Conservation (phyloP, 1,140 invertebrate species). For the Wasmannia auropunctata region DNA sequence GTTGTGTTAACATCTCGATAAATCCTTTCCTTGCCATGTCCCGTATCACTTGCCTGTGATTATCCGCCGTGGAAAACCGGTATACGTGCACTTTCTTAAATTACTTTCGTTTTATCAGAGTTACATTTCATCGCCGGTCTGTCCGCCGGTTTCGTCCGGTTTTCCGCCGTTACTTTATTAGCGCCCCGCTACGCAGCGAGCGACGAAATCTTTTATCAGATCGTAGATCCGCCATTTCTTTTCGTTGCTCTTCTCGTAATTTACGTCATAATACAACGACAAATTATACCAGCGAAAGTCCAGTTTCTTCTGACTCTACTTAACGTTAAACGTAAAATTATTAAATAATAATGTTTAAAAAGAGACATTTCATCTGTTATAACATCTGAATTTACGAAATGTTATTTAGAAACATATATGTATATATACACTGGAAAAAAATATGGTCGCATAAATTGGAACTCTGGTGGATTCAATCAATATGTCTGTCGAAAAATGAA, state of each 20-base stretch:
- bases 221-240: neutral
- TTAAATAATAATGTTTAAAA: neutral
- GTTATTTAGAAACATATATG: neutral
- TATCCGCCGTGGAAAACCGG: slow-evolving; percentile 40
- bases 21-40: slow-evolving; percentile 32
- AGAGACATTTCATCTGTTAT: neutral
- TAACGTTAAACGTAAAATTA: no score
- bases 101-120: slow-evolving; percentile 55
- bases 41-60: slow-evolving; percentile 41
- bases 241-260: neutral
- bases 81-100: slow-evolving; percentile 54
- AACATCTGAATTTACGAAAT: no score
- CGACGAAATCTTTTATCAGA: slow-evolving; percentile 23
- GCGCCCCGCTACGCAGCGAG: neutral
- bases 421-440: no score
- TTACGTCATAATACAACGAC: neutral
- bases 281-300: neutral
- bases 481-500: no score
- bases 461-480: no score
- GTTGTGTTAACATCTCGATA: slow-evolving; percentile 9
- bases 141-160: neutral
- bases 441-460: no score
- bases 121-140: slow-evolving; percentile 45
- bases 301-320: neutral
- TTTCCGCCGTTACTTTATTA: slow-evolving; percentile 19